A percentile compares a stretch with the other conserved stretches of the same genome.
These are phyloP conservation scores for Eulemur albifrons DNA, from an alignment of 2,797 vertebrate species.

Conservation along the genomic window DNA sequence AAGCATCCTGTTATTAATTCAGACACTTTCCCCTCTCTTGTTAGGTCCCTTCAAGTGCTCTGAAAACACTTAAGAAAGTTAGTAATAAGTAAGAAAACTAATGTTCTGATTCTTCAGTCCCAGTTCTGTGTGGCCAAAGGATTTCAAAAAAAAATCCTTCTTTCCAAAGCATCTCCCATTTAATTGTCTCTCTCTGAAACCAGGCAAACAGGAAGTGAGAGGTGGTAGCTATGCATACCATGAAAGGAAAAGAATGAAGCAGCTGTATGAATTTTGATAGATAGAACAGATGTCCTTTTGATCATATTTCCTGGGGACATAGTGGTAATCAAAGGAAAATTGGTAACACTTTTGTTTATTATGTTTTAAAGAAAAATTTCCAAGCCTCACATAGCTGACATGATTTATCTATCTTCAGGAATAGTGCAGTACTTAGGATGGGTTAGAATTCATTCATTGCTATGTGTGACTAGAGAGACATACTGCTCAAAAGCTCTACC, in stretches of 20 bases:
- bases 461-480: neutral
- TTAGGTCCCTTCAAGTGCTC: neutral
- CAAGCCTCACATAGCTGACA: neutral
- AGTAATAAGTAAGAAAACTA: neutral
- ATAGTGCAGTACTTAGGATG: neutral
- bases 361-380: neutral
- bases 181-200: neutral
- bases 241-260: neutral
- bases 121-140: neutral
- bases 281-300: neutral
- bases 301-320: neutral
- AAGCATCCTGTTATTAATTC: neutral
- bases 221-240: neutral
- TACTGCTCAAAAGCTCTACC: neutral
- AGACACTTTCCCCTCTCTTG: neutral
- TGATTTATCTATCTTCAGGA: neutral
- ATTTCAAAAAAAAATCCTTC: neutral
- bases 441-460: neutral
- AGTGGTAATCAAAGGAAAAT: neutral
- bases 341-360: neutral
- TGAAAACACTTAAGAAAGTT: conserved; percentile 1
- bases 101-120: neutral
- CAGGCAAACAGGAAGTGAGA: neutral
- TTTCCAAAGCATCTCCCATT: neutral
- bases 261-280: neutral